Base-by-base conservation (phyloP, 2,888 invertebrate genomes). In the Drosophila kuntzei region DNA sequence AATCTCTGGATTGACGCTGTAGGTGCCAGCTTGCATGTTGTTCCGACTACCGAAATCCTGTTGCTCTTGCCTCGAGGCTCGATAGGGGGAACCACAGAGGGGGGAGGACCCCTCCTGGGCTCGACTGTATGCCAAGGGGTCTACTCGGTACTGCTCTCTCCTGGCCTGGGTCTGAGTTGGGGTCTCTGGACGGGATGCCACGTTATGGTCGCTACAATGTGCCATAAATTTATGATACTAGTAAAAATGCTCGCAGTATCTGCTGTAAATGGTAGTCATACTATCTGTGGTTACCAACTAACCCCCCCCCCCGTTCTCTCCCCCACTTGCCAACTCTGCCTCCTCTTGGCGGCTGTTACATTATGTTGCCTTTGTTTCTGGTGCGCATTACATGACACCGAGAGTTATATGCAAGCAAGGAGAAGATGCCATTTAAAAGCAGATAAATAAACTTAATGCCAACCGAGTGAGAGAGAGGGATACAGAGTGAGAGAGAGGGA, bases 201-300 rank as follows among this genome's bases (percentile, higher is more conserved):
- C 65, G 65, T 65, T 66, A 41, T 54, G 54, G 44, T 41, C 49
- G 66, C 77, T 66, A 72, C 85, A 85, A 85, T 80, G 89, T 83
- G 81, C 81, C 89, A 85, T 87, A 85, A 85, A 85, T 85, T 89
- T 85, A 85, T 85, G 84, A 83, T 78, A 83, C 89, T 89, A 89
- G 89, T 89, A 87, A 81, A 81, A 87, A 84, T 80, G 69, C 66
- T 58, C 71, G 68, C 77, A 71, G 87, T 71, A 70, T 67, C 60
- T 71, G 71, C 54, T 65, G 80, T 80, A 82, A 82, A 88, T 82
- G 88, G 89, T 76, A 79, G 82, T 85, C 63, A 51, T 66, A 66
- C 53, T 75, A 79, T 76, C 71, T 63, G 67, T 50, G 69, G 62
- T 63, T 63, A 68, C 68, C 59, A 71, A n/a, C 29, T 25, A 50